Evolutionary conservation across 2,888 invertebrate genomes (phyloP), one percentile per base, ranked within the genome.

Genomic region (Mesorhabditis belari): DNA sequence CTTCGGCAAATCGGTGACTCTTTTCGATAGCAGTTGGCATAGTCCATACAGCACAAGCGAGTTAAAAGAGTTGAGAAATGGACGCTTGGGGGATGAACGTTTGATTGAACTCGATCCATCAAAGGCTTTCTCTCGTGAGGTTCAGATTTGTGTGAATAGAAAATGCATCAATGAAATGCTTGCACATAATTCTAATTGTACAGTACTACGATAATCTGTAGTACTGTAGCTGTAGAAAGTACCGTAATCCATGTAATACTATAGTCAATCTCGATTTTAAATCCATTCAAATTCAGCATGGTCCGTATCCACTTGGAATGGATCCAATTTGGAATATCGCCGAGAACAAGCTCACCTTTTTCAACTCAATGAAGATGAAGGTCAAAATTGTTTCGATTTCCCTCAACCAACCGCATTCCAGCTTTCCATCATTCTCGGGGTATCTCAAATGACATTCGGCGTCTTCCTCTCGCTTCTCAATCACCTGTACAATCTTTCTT

Each of bases 21-120:
- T 84, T 53, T 84, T 84, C 74, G 83, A 83, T 6, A 80, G 82
- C 21, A 70, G 79, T 1, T 85, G 85, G 85, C 59, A 57, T 28
- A 77, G 77, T 63, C 74, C 79, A 6, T 80, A 78, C 65, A 4
- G 21, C 53, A n/a, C 44, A 55, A 62, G 66, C 66, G 24, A 60
- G 63, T 49, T n/a, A 9, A 17, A 5, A n/a, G n/a, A n/a, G n/a
- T n/a, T n/a, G n/a, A n/a, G n/a, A n/a, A n/a, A n/a, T n/a, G n/a
- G n/a, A n/a, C n/a, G n/a, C n/a, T n/a, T n/a, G n/a, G n/a, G n/a
- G n/a, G n/a, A n/a, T n/a, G n/a, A n/a, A n/a, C n/a, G n/a, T n/a
- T n/a, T n/a, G n/a, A n/a, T n/a, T n/a, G n/a, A n/a, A n/a, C n/a
- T n/a, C n/a, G n/a, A n/a, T n/a, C n/a, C n/a, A n/a, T n/a, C n/a